These are phyloP conservation scores for Lacanobia oleracea DNA, from an alignment of 2,888 invertebrate genomes.

Conservation along the genomic window DNA sequence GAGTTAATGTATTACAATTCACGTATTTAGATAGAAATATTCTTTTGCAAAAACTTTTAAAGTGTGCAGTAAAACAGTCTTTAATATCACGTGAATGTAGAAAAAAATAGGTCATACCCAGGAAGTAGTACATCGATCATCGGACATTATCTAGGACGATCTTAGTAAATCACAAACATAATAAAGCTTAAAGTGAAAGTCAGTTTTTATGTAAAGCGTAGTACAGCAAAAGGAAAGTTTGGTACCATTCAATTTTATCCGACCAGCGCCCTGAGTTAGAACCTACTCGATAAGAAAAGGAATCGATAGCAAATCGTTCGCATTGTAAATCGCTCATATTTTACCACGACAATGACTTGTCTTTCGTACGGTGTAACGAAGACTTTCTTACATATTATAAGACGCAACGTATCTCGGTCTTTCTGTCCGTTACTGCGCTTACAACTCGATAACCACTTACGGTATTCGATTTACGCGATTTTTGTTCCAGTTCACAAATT, in stretches of 20 bases:
- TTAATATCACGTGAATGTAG: slow-evolving; percentile 4
- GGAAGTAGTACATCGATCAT: slow-evolving; percentile 33
- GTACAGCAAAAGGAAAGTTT: slow-evolving; percentile 63
- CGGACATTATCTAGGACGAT: slow-evolving; percentile 53
- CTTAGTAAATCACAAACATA: slow-evolving; percentile 48
- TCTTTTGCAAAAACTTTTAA: slow-evolving; percentile 36
- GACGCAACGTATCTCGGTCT: slow-evolving; percentile 15
- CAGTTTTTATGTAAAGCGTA: slow-evolving; percentile 55
- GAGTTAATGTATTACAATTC: slow-evolving; percentile 58
- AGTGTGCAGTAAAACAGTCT: slow-evolving; percentile 6
- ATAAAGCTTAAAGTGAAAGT: slow-evolving; percentile 66
- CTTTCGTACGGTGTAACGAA: slow-evolving; percentile 12
- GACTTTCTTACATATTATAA: slow-evolving; percentile 19
- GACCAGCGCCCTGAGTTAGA: slow-evolving; percentile 17
- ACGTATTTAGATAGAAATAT: slow-evolving; percentile 43
- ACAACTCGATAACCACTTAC: slow-evolving; percentile 39
- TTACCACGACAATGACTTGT: slow-evolving; percentile 28
- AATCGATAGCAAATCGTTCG: slow-evolving; percentile 12
- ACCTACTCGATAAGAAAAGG: slow-evolving; percentile 7
- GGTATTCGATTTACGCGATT: slow-evolving; percentile 48
- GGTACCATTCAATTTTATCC: slow-evolving; percentile 23
- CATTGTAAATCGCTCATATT: slow-evolving; percentile 25
- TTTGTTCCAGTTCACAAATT: slow-evolving; percentile 41
- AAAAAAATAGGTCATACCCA: slow-evolving; percentile 47
- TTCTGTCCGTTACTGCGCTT: slow-evolving; percentile 39